Conservation (phyloP, 2,797 vertebrate species). For the Parotocinclus haroldoi region DNA sequence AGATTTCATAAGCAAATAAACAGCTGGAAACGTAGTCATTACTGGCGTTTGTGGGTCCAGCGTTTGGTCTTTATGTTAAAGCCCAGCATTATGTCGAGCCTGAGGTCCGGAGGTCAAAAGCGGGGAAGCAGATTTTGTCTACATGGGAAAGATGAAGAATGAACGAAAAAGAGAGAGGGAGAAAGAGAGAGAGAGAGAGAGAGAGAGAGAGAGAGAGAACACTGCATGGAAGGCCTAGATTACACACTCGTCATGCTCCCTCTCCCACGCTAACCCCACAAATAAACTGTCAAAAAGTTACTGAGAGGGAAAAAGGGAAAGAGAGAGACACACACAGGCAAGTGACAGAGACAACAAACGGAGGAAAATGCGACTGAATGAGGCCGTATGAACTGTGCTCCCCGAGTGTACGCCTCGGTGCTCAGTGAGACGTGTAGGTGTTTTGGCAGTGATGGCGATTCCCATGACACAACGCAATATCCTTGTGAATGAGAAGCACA, state of each 20-base stretch:
- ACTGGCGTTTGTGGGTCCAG: neutral
- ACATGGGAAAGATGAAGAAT: neutral
- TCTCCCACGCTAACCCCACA: constrained; percentile 54
- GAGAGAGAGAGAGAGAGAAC: neutral
- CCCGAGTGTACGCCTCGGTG: constrained; percentile 17
- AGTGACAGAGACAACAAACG: constrained; percentile 39
- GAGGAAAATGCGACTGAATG: constrained; percentile 36
- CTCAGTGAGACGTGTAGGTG: constrained; percentile 50
- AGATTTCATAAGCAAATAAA: neutral
- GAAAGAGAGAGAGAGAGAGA: neutral
- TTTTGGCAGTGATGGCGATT: constrained; percentile 61
- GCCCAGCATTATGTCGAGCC: neutral
- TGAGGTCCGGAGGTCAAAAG: neutral
- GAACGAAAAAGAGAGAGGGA: no score
- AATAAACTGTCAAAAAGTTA: constrained; percentile 65
- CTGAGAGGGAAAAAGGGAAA: constrained; percentile 56
- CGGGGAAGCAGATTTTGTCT: neutral
- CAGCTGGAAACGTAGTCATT: neutral
- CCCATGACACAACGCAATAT: constrained; percentile 54
- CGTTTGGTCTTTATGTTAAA: constrained; percentile 2
- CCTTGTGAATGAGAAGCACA: constrained; percentile 64
- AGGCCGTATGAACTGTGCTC: constrained; percentile 5
- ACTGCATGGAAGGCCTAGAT: constrained; percentile 48
- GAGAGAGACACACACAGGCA: constrained; percentile 37
- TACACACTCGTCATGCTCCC: constrained; percentile 38